A percentile compares a stretch with the other conserved stretches of the same genome.
Evolutionary conservation across 2,797 vertebrate species (phyloP).

Genomic region (Amazonetta brasiliensis): DNA sequence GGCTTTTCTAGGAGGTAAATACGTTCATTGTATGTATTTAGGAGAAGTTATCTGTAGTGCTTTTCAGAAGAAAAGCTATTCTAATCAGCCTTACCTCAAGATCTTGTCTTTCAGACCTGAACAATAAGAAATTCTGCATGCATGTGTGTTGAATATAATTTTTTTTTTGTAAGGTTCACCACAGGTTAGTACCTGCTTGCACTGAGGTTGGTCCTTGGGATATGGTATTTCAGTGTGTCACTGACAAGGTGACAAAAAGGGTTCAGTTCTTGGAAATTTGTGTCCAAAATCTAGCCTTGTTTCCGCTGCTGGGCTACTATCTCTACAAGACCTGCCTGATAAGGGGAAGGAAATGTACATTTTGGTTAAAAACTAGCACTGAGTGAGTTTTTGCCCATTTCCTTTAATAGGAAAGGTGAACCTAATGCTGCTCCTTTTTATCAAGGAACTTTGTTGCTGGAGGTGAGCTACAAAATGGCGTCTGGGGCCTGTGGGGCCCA

Average conservation of each 20-base stretch:
- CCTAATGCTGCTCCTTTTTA: not conserved
- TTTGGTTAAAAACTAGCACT: not conserved
- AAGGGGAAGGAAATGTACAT: not conserved
- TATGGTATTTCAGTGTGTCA: constrained; percentile 52
- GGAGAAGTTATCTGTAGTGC: not conserved
- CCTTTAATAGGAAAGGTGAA: not conserved
- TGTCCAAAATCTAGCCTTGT: not conserved
- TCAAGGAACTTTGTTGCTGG: not conserved
- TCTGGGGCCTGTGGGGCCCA: not conserved
- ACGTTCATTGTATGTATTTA: not conserved
- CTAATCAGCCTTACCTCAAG: constrained; percentile 19
- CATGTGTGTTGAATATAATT: constrained; percentile 14
- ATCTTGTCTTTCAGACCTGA: constrained; percentile 38
- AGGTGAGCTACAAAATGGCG: not conserved
- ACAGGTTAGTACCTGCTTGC: constrained; percentile 2
- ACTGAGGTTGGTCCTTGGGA: constrained; percentile 57
- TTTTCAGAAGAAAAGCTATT: not conserved
- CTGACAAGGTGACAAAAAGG: not conserved
- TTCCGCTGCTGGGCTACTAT: not conserved
- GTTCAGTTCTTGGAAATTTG: not conserved
- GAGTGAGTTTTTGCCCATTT: not conserved
- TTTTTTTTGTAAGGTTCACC: constrained; percentile 42
- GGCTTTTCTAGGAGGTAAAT: not conserved
- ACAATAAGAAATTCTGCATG: constrained; percentile 20
- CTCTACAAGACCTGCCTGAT: not conserved